phyloP scores from a whole-genome alignment of 53 echinoderm and acorn worm genomes.

The Patiria pectinifera region DNA sequence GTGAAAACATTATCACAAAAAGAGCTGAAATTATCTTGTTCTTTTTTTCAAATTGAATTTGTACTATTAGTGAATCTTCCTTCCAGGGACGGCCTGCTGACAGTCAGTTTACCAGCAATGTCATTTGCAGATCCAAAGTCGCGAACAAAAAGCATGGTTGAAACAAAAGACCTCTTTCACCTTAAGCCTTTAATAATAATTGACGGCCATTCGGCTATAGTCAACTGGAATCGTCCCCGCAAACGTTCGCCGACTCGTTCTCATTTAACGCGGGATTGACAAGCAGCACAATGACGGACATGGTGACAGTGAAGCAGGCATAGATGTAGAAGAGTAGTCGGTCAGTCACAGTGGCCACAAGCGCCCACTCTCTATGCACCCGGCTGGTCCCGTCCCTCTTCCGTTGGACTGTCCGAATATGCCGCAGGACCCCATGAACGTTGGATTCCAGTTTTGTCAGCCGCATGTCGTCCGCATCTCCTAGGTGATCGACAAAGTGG shows the following conservation, averaged over 20 bases:
- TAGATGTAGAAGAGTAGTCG: conserved; percentile 92
- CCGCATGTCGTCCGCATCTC: conserved; percentile 67
- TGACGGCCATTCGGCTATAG: background rate
- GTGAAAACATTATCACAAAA: no score
- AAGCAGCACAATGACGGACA: conserved; percentile 80
- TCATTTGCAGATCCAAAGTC: no score
- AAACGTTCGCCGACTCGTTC: background rate
- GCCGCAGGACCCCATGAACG: conserved; percentile 83
- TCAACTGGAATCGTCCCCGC: background rate
- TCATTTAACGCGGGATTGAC: conserved; percentile 64
- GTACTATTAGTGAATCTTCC: no score
- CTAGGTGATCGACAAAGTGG: conserved; percentile 81
- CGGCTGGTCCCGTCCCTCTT: conserved; percentile 63
- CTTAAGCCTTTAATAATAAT: background rate
- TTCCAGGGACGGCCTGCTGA: no score
- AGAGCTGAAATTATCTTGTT: no score
- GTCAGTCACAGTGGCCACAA: conserved; percentile 93
- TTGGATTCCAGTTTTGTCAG: conserved; percentile 81
- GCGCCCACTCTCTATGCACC: conserved; percentile 88
- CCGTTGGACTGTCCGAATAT: conserved; percentile 73
- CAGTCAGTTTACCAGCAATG: no score
- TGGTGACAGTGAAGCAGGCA: conserved; percentile 83
- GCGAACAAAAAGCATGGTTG: background rate
- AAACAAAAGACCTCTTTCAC: background rate
- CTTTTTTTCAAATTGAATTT: no score